Evolutionary conservation across 1,140 invertebrate species (phyloP).

Genomic region (Lepidostoma basale): DNA sequence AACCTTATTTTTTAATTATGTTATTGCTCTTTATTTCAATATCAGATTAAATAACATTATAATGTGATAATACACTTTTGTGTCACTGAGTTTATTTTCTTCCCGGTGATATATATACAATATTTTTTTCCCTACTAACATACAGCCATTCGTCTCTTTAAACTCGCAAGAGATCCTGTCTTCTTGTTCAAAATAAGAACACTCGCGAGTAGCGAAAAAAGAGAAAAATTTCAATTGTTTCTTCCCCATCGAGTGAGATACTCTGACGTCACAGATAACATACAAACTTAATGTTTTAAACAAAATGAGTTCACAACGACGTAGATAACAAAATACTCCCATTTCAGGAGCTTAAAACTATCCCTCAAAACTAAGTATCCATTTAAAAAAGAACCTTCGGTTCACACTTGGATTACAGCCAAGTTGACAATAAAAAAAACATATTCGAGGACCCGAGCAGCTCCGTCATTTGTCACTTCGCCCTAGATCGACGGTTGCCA

Average conservation of each 20-base stretch:
- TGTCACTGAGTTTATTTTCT: no score
- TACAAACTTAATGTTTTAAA: conserved; percentile 4
- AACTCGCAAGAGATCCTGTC: no score
- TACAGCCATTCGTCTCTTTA: no score
- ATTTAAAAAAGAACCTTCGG: conserved; percentile 13
- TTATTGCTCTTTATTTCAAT: no score
- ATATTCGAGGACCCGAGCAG: neutral
- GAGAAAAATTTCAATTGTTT: neutral
- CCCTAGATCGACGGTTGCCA: conserved; percentile 10
- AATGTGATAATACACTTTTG: no score
- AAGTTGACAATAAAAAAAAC: conserved; percentile 26
- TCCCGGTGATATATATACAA: no score
- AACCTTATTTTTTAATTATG: no score
- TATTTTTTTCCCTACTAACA: no score
- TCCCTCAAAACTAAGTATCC: conserved; percentile 29
- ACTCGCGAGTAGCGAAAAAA: no score
- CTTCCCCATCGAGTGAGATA: neutral
- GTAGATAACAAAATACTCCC: conserved; percentile 8
- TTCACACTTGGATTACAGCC: conserved; percentile 27
- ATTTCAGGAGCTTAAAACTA: conserved; percentile 8
- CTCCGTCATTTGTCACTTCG: conserved; percentile 32
- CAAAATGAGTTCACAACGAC: neutral
- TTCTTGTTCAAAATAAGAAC: no score
- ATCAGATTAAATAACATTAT: no score
- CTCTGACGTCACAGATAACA: neutral